Conservation (phyloP, 2,113 vertebrate species). For the Actinemys pallida region DNA sequence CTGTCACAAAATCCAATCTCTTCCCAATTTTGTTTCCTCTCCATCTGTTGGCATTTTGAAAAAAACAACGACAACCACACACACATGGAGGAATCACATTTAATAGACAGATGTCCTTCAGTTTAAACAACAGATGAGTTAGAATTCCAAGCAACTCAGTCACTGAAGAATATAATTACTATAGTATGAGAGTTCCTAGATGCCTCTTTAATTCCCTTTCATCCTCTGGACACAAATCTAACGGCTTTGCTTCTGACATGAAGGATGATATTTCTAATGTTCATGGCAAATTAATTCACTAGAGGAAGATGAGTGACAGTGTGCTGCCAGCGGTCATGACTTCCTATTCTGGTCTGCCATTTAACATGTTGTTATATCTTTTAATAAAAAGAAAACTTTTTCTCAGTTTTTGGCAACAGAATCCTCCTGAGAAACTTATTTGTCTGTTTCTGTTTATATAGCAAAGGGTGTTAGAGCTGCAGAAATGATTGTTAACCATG, state of each 20-base stretch:
- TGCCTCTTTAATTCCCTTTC: constrained; percentile 38
- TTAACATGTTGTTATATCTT: constrained; percentile 66
- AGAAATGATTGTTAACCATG: background rate
- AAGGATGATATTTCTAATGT: constrained; percentile 67
- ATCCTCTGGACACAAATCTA: constrained; percentile 53
- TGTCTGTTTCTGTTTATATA: constrained; percentile 38
- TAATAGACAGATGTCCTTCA: constrained; percentile 45
- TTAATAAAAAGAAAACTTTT: constrained; percentile 61
- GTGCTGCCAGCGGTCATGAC: constrained; percentile 33
- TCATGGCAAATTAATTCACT: constrained; percentile 72
- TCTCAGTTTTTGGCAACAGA: constrained; percentile 20
- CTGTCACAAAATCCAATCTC: background rate
- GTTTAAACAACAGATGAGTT: constrained; percentile 46
- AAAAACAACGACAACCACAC: background rate
- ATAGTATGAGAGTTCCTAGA: constrained; percentile 15
- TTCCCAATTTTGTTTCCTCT: background rate
- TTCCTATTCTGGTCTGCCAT: constrained; percentile 51
- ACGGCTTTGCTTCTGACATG: constrained; percentile 53
- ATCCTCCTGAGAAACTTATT: constrained; percentile 40
- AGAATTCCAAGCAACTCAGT: constrained; percentile 30
- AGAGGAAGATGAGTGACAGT: constrained; percentile 64
- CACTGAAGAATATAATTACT: constrained; percentile 40
- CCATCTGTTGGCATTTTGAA: constrained; percentile 57
- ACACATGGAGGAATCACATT: background rate
- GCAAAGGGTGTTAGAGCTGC: background rate